Percentiles rank a stretch among this genome's conserved stretches.
phyloP scores from a whole-genome alignment of 1,140 invertebrate genomes.

The Bemisia tabaci region DNA sequence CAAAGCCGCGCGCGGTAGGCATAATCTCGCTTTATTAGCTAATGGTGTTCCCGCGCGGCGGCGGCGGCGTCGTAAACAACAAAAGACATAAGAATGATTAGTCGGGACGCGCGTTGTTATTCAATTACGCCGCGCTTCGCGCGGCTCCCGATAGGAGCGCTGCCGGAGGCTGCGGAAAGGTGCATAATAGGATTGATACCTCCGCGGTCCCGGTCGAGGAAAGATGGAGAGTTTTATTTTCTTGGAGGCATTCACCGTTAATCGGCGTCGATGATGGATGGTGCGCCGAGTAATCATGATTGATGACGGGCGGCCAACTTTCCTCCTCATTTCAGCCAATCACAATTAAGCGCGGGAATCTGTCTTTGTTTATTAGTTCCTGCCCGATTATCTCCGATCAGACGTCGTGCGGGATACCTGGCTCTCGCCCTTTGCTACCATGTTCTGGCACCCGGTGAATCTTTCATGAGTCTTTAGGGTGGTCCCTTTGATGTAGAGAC shows the following conservation, averaged over 20 bases:
- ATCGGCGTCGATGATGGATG: background rate
- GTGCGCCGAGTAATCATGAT: background rate
- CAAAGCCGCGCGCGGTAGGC: too few relatives aligned
- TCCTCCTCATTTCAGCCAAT: background rate
- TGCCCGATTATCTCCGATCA: background rate
- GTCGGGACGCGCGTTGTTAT: background rate
- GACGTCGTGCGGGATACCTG: too few relatives aligned
- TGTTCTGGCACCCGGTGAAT: too few relatives aligned
- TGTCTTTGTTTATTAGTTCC: background rate
- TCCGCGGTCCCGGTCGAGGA: background rate
- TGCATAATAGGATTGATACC: background rate
- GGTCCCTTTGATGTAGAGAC: too few relatives aligned
- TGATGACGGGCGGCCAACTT: background rate
- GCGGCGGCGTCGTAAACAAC: too few relatives aligned
- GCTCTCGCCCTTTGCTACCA: too few relatives aligned
- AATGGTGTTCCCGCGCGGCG: too few relatives aligned
- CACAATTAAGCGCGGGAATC: background rate
- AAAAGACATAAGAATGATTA: background rate
- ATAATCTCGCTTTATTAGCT: too few relatives aligned
- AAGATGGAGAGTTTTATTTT: background rate
- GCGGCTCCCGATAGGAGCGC: too few relatives aligned
- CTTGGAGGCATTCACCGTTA: background rate
- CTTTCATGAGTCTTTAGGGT: too few relatives aligned
- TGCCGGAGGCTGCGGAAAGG: too few relatives aligned
- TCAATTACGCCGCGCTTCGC: too few relatives aligned